phyloP scores from a whole-genome alignment of 2,888 invertebrate genomes.

The Lamellibrachia satsuma region DNA sequence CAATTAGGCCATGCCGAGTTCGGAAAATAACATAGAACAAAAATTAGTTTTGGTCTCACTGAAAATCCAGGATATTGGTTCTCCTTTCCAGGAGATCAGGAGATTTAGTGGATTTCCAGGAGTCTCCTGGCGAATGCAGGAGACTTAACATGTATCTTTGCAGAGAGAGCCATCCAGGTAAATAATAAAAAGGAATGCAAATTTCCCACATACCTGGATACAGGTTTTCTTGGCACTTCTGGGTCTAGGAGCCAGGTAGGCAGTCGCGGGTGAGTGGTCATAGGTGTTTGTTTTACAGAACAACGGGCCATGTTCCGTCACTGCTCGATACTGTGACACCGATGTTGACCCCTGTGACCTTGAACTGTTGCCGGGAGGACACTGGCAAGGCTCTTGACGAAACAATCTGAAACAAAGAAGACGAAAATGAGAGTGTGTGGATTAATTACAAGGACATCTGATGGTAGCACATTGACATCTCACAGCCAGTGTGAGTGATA shows the following conservation, averaged over 20 bases:
- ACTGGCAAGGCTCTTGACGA: conserved; percentile 7
- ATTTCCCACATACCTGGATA: neutral
- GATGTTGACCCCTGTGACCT: neutral
- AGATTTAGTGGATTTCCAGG: neutral
- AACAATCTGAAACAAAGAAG: neutral
- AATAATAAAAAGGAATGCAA: no score
- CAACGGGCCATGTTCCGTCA: neutral
- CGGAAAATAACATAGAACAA: no score
- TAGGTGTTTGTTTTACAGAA: neutral
- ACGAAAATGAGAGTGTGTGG: neutral
- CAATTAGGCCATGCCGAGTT: no score
- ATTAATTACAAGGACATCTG: neutral
- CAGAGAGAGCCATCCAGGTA: no score
- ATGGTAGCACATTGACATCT: neutral
- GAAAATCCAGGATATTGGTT: no score
- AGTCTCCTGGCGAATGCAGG: neutral
- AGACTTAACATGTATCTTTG: neutral
- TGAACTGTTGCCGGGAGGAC: neutral
- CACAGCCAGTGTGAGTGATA: neutral
- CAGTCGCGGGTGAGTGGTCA: neutral
- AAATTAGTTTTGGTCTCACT: no score
- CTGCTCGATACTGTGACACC: neutral
- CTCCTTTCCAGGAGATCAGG: no score
- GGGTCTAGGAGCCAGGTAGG: neutral
- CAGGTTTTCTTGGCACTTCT: neutral